Conservation (phyloP, 1,140 invertebrate genomes). For the Drosophila sulfurigaster region DNA sequence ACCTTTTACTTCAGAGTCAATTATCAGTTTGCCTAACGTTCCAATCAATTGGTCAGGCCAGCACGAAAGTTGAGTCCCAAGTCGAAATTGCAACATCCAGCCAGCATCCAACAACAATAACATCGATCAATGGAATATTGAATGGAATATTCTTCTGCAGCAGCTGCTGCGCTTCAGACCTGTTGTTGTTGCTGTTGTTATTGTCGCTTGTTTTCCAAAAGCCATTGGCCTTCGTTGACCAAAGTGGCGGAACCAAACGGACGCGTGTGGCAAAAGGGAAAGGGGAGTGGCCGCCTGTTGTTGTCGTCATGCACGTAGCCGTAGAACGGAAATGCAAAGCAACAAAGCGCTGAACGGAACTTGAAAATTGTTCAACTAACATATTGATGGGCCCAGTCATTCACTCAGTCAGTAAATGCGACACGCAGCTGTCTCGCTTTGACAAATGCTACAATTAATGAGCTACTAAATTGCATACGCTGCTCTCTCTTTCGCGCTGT, state of each 20-base stretch:
- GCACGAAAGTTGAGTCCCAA: conserved; percentile 13
- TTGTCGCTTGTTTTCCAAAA: conserved; percentile 30
- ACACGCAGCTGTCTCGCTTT: conserved; percentile 13
- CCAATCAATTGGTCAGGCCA: conserved; percentile 20
- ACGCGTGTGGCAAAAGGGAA: conserved; percentile 11
- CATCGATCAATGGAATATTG: conserved; percentile 20
- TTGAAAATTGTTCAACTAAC: conserved; percentile 47
- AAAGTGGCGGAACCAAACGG: conserved; percentile 25
- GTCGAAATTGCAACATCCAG: background rate
- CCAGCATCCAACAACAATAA: background rate
- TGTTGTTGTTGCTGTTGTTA: conserved; percentile 43
- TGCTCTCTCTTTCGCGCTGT: background rate
- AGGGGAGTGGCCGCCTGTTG: conserved; percentile 20
- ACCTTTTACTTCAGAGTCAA: conserved; percentile 33
- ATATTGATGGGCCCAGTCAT: conserved; percentile 29
- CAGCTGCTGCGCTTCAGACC: conserved; percentile 17
- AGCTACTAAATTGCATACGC: background rate
- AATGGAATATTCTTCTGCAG: conserved; percentile 18
- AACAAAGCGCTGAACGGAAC: conserved; percentile 40
- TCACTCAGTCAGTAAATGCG: conserved; percentile 15
- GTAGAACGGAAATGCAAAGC: conserved; percentile 60
- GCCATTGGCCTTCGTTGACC: conserved; percentile 76
- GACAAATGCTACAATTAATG: conserved; percentile 15
- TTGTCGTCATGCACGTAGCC: conserved; percentile 45
- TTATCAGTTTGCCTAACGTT: conserved; percentile 32